Evolutionary conservation across 2,888 invertebrate genomes (phyloP).

Genomic region (Limenitis camilla): DNA sequence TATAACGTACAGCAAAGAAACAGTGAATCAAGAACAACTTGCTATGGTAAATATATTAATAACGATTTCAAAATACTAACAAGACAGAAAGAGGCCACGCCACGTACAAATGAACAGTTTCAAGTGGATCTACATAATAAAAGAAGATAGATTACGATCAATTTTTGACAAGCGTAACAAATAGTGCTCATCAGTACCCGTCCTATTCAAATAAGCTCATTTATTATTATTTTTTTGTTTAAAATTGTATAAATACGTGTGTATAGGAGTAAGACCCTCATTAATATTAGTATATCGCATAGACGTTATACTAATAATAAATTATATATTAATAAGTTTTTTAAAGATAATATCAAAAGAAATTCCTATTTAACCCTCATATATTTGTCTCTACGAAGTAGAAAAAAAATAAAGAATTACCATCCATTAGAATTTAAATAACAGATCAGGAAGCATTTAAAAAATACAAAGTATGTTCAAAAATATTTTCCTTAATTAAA

Average conservation of each 20-base stretch:
- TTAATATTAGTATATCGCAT: not conserved
- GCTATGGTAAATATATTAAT: conserved; percentile 11
- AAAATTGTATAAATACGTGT: not conserved
- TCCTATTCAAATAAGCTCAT: conserved; percentile 5
- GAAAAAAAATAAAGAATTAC: no score
- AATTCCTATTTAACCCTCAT: no score
- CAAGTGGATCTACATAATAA: conserved; percentile 16
- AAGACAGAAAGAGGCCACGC: conserved; percentile 17
- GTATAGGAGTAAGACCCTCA: not conserved
- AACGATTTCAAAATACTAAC: conserved; percentile 10
- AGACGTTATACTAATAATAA: no score
- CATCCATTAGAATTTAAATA: no score
- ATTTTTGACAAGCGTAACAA: conserved; percentile 20
- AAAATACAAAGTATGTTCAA: no score
- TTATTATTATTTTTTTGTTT: not conserved
- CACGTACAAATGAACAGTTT: conserved; percentile 3
- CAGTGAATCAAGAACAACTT: no score
- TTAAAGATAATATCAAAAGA: no score
- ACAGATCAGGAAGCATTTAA: no score
- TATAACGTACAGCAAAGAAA: no score
- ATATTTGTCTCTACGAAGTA: no score
- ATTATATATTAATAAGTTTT: no score
- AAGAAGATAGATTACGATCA: conserved; percentile 26
- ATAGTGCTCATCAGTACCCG: conserved; percentile 10
- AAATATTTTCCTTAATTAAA: no score